Evolutionary conservation across 2,113 vertebrate species (phyloP), one percentile per base, ranked within the genome.

Genomic region (Nannobrachium achirus): DNA sequence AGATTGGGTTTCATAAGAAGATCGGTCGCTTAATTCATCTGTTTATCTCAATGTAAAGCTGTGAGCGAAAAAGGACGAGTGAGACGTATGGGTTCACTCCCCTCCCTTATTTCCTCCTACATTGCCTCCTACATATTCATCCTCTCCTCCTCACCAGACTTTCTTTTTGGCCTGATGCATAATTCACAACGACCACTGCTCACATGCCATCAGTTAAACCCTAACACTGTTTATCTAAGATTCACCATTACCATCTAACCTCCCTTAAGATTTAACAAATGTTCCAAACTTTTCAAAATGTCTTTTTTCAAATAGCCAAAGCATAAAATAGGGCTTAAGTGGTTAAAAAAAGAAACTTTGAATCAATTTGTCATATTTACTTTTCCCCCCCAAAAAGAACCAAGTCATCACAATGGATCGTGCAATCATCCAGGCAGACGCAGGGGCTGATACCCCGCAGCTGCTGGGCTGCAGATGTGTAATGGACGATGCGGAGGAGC

Each of bases 1-100:
- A 85, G 85, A 79, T 89, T 86, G 81, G 61, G 80, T 86, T 87
- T 89, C 83, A 79, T 85, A 75, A 88, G 83, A 58, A 84, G 80
- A 84, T 83, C 79, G 79, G 87, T 56, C 71, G 44, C 63, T 87
- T 87, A 80, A 80, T 84, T 86, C 46, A 56, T 19, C 50, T 68
- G 82, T 84, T 85, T 84, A 84, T 87, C 76, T 88, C 6, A 41
- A 81, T 52, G 63, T 72, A 10, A 66, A 69, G 77, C 61, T 85
- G 74, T 81, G 82, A 68, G 75, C 80, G 66, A 50, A 65, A 20
- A 76, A 33, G 25, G 80, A 76, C 79, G 66, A 75, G 46, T n/a
- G 57, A 51, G 71, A 68, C 72, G 50, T 63, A 75, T 55, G 79
- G 79, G 84, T 20, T 69, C 45, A 13, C 13, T 49, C 7, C 42